Evolutionary conservation across 2,888 invertebrate genomes (phyloP).

Genomic region (Spisula solida): DNA sequence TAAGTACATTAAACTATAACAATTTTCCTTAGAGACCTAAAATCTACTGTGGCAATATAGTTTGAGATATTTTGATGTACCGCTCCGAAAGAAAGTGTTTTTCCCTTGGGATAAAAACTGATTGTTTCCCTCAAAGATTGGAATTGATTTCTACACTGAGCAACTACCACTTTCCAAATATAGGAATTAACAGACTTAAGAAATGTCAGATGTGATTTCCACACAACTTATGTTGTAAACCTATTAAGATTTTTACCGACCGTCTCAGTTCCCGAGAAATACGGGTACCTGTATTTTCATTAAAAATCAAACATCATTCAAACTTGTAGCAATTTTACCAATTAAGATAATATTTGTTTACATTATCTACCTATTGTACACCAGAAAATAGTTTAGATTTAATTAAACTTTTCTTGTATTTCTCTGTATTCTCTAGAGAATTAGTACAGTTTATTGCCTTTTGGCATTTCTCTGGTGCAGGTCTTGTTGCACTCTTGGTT

Average conservation of each 20-base stretch:
- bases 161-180: background rate
- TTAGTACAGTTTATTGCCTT: background rate
- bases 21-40: background rate
- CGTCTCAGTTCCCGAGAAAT: background rate
- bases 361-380: background rate
- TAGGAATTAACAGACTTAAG: slow-evolving; percentile 4
- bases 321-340: background rate
- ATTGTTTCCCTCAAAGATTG: slow-evolving; percentile 7
- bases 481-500: too few relatives aligned
- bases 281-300: slow-evolving; percentile 2
- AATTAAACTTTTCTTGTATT: background rate
- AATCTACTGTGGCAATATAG: background rate
- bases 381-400: background rate
- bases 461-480: background rate
- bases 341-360: background rate
- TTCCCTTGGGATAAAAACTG: slow-evolving; percentile 9
- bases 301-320: background rate
- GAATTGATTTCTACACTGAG: background rate
- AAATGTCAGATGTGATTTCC: background rate
- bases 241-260: background rate
- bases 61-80: slow-evolving; percentile 16
- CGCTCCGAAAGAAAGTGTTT: background rate
- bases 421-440: background rate
- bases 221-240: background rate
- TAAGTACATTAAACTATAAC: background rate